These are phyloP conservation scores for Oreochromis grahami DNA, from an alignment of 2,797 vertebrate genomes.

Conservation along the genomic window DNA sequence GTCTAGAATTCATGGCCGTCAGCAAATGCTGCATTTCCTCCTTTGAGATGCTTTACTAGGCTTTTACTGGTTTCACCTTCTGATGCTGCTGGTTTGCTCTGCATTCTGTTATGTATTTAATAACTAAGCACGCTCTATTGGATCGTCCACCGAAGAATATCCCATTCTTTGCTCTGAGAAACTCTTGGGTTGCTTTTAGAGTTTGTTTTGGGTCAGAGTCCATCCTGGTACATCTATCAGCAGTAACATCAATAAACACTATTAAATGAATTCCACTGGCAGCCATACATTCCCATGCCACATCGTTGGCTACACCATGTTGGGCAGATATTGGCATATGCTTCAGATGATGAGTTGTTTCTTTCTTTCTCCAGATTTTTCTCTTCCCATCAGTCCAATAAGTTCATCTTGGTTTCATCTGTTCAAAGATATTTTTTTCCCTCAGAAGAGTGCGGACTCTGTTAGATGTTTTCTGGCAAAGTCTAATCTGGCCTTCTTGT, in stretches of 20 bases:
- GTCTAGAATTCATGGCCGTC: neutral
- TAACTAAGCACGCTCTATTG: accelerated
- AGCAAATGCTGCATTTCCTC: neutral
- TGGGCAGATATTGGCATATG: neutral
- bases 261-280: neutral
- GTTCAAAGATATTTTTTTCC: no score
- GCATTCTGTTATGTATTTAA: neutral
- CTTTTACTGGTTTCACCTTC: neutral
- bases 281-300: neutral
- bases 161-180: neutral
- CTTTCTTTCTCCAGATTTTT: neutral
- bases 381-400: neutral
- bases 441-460: no score
- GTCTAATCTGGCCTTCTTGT: neutral
- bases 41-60: neutral
- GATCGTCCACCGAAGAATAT: accelerated
- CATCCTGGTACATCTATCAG: neutral
- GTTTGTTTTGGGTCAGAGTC: neutral
- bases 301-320: neutral
- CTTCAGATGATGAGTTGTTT: neutral
- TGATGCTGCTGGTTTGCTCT: neutral
- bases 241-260: neutral
- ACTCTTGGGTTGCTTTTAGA: neutral
- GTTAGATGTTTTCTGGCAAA: neutral
- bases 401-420: neutral